Base-by-base conservation (phyloP, 2,797 vertebrate species). In the Halcyon badia region DNA sequence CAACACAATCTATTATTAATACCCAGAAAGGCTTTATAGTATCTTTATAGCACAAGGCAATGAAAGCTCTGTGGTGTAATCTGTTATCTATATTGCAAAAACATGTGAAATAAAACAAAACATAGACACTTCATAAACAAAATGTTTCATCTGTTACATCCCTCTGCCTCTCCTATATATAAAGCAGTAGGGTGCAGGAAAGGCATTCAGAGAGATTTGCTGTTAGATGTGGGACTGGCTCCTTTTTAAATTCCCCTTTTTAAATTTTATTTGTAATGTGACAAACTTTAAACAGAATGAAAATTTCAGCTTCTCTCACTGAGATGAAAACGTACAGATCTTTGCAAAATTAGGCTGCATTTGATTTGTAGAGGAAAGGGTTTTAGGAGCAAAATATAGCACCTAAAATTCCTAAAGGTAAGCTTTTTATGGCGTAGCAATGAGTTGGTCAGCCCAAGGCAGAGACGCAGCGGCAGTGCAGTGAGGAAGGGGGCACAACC, bases 1-100 rank as follows among this genome's bases (percentile, higher is more conserved):
- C 98, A 98, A 98, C 98, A 97, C 98, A 97, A 98, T 98, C 98
- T 98, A 98, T 98, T 98, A 98, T 98, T 98, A 98, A 98, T 98
- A 98, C 97, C 97, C 95, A 97, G 96, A 86, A 98, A 98, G 97
- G 98, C 98, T 97, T 97, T 83, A 94, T 80, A 95, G 97, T 96
- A 94, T 97, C 96, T 97, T 98, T 98, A 98, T 95, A 57, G 96
- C 97, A 96, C 88, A 96, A 97, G 98, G 91, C 97, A 95, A 86
- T 96, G 97, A 97, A 97, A 97, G 96, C 98, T 97, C 90, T 56
- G 85, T 68, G 97, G 97, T 96, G 81, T 98, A 98, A 98, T 98
- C 98, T 97, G 98, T 98, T 98, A 98, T 98, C 97, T 97, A 98
- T 98, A 98, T 98, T 98, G 97, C 97, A 97, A 97, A 97, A 97